These are phyloP conservation scores for Lasioglossum oenotherae DNA, from an alignment of 2,888 invertebrate species.

Conservation along the genomic window DNA sequence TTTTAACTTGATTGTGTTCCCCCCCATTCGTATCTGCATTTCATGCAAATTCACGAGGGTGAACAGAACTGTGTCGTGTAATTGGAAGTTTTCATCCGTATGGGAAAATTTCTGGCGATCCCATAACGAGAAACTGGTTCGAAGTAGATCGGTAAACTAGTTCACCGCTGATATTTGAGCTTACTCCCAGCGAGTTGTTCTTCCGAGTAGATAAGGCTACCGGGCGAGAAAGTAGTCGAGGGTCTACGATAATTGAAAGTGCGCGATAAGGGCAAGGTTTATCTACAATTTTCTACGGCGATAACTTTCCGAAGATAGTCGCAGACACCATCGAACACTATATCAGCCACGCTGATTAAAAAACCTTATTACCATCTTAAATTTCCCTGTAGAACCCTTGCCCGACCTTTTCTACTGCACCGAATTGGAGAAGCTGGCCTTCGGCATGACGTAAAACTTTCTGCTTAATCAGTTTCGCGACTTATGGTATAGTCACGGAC, in stretches of 20 bases:
- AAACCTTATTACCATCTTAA: slow-evolving; percentile 4
- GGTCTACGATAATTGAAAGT: slow-evolving; percentile 45
- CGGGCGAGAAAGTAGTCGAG: slow-evolving; percentile 14
- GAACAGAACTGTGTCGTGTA: background rate
- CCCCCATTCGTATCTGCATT: slow-evolving; percentile 27
- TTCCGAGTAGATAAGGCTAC: slow-evolving; percentile 26
- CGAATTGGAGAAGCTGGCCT: background rate
- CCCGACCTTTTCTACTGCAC: background rate
- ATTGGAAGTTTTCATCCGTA: slow-evolving; percentile 9
- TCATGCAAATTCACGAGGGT: slow-evolving; percentile 22
- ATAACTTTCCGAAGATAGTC: slow-evolving; percentile 20
- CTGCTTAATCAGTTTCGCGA: slow-evolving; percentile 12
- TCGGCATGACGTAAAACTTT: background rate
- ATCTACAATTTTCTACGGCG: slow-evolving; percentile 20
- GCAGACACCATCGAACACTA: background rate
- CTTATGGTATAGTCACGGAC: background rate
- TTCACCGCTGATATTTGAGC: slow-evolving; percentile 6
- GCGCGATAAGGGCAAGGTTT: slow-evolving; percentile 38
- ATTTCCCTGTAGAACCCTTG: slow-evolving; percentile 1
- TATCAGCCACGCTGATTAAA: background rate
- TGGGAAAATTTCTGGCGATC: slow-evolving; percentile 9
- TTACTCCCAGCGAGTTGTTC: background rate
- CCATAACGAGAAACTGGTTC: slow-evolving; percentile 12
- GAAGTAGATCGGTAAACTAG: slow-evolving; percentile 28
- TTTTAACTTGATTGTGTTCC: slow-evolving; percentile 20